phyloP scores from a whole-genome alignment of 2,113 vertebrate genomes.

The Strix uralensis region DNA sequence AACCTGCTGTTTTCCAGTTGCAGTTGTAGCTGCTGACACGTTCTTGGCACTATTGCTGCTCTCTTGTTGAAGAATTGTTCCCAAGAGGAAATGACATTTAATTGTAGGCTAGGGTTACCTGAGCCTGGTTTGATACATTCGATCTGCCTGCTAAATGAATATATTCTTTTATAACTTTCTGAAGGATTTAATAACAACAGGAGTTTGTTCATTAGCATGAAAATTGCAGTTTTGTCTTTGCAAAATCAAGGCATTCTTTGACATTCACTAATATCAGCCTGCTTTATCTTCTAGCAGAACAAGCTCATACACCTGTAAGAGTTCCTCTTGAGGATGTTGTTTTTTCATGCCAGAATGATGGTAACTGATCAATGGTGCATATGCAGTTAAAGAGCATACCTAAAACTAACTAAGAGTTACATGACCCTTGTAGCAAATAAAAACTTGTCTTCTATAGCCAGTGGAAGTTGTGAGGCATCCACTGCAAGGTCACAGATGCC shows the following conservation, averaged over 20 bases:
- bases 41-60: conserved; percentile 42
- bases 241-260: conserved; percentile 9
- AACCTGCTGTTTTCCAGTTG: conserved; percentile 40
- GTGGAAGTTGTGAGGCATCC: background rate
- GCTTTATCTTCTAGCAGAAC: background rate
- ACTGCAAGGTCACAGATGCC: background rate
- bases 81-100: conserved; percentile 61
- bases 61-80: conserved; percentile 49
- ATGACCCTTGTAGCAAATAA: background rate
- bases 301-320: background rate
- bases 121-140: conserved; percentile 26
- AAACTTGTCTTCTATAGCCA: background rate
- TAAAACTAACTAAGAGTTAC: background rate
- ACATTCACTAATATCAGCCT: background rate
- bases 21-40: background rate
- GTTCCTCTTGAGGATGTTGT: background rate
- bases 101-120: conserved; percentile 49
- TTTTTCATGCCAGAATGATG: background rate
- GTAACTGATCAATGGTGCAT: background rate
- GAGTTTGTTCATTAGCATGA: conserved; percentile 47
- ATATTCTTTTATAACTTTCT: conserved; percentile 25
- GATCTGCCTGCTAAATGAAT: conserved; percentile 17
- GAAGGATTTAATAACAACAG: conserved; percentile 23
- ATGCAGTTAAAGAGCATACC: background rate
- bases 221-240: conserved; percentile 43